These are phyloP conservation scores for zebrafish (Danio rerio) DNA, from an alignment of 2,113 vertebrate genomes.

Conservation along the genomic window DNA sequence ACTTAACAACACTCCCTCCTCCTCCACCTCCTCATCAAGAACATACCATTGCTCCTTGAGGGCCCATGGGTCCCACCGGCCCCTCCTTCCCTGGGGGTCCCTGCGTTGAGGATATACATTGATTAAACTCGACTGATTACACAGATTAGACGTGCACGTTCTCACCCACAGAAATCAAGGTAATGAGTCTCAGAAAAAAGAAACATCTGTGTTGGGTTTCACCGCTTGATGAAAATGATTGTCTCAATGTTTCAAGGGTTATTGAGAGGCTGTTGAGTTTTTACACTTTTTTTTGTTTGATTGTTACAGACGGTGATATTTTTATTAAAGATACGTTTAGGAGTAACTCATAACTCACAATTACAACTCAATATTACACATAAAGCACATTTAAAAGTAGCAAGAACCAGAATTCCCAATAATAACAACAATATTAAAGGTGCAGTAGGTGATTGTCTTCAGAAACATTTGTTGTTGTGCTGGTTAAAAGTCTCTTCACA, in stretches of 20 bases:
- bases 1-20: background rate
- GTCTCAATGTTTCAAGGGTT: background rate
- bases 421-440: too few species aligned
- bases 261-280: background rate
- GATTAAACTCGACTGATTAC: background rate
- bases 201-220: background rate
- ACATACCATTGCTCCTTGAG: conserved; percentile 89
- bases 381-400: too few species aligned
- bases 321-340: too few species aligned
- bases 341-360: too few species aligned
- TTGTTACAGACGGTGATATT: too few species aligned
- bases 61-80: conserved; percentile 86
- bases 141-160: background rate
- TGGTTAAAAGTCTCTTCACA: too few species aligned
- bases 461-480: too few species aligned
- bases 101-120: conserved; percentile 70
- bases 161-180: background rate
- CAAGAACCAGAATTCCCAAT: too few species aligned
- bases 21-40: background rate
- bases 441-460: too few species aligned
- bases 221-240: background rate
- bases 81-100: conserved; percentile 95
- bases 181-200: background rate
- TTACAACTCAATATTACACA: too few species aligned
- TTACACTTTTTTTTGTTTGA: background rate